These are phyloP conservation scores for Acanthacorydalis orientalis DNA, from an alignment of 2,888 invertebrate species.

Conservation along the genomic window DNA sequence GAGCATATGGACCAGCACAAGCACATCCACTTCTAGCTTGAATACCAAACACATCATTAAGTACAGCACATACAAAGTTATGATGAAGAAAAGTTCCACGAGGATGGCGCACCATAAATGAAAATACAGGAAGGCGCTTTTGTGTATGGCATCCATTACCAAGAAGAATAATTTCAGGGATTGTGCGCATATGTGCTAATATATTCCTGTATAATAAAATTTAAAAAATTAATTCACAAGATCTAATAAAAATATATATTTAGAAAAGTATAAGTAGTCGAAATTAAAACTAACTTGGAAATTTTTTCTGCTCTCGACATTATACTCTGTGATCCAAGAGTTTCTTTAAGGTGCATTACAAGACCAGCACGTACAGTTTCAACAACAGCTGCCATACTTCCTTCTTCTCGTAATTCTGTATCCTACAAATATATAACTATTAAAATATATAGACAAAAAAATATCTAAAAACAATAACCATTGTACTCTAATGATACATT, in stretches of 20 bases:
- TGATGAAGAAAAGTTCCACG: constrained; percentile 74
- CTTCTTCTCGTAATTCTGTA: constrained; percentile 52
- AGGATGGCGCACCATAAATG: constrained; percentile 69
- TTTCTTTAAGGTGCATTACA: constrained; percentile 71
- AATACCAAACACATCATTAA: constrained; percentile 85
- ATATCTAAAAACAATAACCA: no score
- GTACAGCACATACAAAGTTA: constrained; percentile 69
- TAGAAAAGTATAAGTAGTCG: background rate
- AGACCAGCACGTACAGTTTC: constrained; percentile 73
- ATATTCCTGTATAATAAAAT: constrained; percentile 46
- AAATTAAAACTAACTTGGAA: constrained; percentile 37
- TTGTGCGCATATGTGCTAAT: constrained; percentile 57
- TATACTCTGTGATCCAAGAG: constrained; percentile 57
- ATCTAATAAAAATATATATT: background rate
- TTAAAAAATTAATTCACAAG: constrained; percentile 7
- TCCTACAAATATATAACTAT: constrained; percentile 23
- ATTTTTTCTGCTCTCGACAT: constrained; percentile 53
- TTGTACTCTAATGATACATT: no score
- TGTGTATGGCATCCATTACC: constrained; percentile 50
- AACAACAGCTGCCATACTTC: constrained; percentile 57
- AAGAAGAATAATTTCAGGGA: constrained; percentile 61
- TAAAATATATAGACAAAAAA: no score
- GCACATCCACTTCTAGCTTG: constrained; percentile 67
- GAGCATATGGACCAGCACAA: constrained; percentile 72
- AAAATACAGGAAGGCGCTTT: constrained; percentile 64